Base-by-base conservation (phyloP, 2,888 invertebrate species). In the Pristionchus fissidentatus region DNA sequence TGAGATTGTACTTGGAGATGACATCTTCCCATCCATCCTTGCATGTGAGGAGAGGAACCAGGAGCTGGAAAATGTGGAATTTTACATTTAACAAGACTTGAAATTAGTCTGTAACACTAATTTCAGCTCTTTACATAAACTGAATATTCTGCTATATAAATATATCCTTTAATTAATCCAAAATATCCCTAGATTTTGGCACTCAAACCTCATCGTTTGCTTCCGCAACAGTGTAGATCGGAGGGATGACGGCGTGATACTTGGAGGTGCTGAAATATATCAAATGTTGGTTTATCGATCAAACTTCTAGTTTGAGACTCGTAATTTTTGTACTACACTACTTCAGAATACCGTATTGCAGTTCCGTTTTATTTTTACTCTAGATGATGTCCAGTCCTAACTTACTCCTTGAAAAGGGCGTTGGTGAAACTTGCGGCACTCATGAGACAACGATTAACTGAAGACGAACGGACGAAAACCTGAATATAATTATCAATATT, bases 11-110 rank as follows among this genome's bases (percentile, higher is more conserved):
- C 13, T 52, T 26, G 10, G 41, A 1, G 7, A 41, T 26, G 57
- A 80, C 57, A 15, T 80, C 57, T 41, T 60, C 57, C 79, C 57
- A 60, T 55, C 60, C 57, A 55, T 55, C 79, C 26, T 26, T 10
- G 22, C 79, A 80, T 3, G 60, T 60, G 29, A 80, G 57, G 3
- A 43, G 79, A 38, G 79, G 79, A 26, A 80, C 79, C 38, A 60
- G 57, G 26, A 80, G 60, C 79, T 79, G 13, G 32, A 35, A 7
- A 8, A 22, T 15, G 66, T 26, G 19, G 60, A 19, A 35, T 29
- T 3, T 29, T 32, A n/a, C 32, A 60, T 29, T 32, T 60, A 29
- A 60, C 29, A 60, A 32, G 32, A 15, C 60, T n/a, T 57, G 8
- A 15, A 46, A 46, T 46, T 46, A 46, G 46, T 13, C 29, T 60